These are phyloP conservation scores for Oscheius myriophilus DNA, from an alignment of 2,888 invertebrate species.

Conservation along the genomic window DNA sequence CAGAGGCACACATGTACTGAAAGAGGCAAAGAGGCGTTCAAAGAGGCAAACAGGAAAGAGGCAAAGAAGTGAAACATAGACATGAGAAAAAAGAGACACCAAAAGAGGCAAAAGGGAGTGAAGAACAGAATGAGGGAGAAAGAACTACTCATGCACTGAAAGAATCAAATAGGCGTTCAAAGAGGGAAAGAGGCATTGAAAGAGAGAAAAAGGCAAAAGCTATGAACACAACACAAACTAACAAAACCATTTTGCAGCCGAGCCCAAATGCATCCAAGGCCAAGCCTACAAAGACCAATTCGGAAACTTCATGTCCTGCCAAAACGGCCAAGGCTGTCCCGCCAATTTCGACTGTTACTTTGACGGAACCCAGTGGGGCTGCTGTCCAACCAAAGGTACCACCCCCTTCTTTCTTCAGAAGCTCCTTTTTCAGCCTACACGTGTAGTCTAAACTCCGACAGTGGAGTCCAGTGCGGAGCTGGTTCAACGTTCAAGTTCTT, in stretches of 20 bases:
- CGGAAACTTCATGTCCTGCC: constrained; percentile 57
- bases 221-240: no score
- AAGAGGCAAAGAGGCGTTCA: no score
- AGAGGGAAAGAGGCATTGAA: no score
- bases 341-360: constrained; percentile 66
- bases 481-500: constrained; percentile 58
- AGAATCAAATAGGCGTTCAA: no score
- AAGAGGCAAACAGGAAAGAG: no score
- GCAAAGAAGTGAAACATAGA: no score
- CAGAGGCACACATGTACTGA: no score
- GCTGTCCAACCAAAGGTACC: constrained; percentile 54
- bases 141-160: no score
- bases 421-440: constrained; percentile 44
- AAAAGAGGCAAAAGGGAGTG: no score
- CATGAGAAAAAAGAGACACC: no score
- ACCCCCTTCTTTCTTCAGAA: not conserved
- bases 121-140: no score
- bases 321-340: constrained; percentile 54
- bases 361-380: constrained; percentile 59
- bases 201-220: no score
- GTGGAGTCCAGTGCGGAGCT: constrained; percentile 60
- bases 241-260: constrained; percentile 36
- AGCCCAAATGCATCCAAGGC: constrained; percentile 59
- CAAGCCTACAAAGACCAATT: constrained; percentile 59
- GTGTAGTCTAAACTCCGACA: constrained; percentile 53